These are phyloP conservation scores for Ernsta delagoae DNA, from an alignment of 2,888 invertebrate genomes.

Conservation along the genomic window DNA sequence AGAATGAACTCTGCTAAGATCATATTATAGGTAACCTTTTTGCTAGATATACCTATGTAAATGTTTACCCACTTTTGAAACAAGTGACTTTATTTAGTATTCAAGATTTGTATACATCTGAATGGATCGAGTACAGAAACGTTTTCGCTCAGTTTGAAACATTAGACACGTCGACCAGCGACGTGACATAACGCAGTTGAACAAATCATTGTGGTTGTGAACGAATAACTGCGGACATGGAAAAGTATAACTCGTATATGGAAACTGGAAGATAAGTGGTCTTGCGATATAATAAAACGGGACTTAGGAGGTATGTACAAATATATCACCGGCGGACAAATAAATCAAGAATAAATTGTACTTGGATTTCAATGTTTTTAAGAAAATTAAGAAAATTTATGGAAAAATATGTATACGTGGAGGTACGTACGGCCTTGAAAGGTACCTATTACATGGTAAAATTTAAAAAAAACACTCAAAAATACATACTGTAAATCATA, in stretches of 20 bases:
- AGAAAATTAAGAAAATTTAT: too few relatives aligned
- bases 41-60: not conserved
- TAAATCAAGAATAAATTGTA: too few relatives aligned
- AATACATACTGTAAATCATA: too few relatives aligned
- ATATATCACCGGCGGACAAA: too few relatives aligned
- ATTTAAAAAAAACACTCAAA: too few relatives aligned
- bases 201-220: conserved; percentile 20
- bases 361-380: too few relatives aligned
- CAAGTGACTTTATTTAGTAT: conserved; percentile 11
- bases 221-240: conserved; percentile 17
- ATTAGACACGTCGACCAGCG: conserved; percentile 24
- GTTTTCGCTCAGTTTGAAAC: conserved; percentile 21
- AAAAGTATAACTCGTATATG: conserved; percentile 20
- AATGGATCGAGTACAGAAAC: conserved; percentile 9
- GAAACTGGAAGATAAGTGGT: not conserved
- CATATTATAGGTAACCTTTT: not conserved
- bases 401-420: too few relatives aligned
- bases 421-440: too few relatives aligned
- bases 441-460: too few relatives aligned
- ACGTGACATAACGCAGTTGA: conserved; percentile 30
- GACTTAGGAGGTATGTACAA: too few relatives aligned
- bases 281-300: too few relatives aligned
- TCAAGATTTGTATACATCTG: conserved; percentile 16
- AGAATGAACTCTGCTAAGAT: not conserved
- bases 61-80: conserved; percentile 8